Evolutionary conservation across 2,113 vertebrate genomes (phyloP), one percentile per base, ranked within the genome.

Genomic region (Daphoenositta chrysoptera): DNA sequence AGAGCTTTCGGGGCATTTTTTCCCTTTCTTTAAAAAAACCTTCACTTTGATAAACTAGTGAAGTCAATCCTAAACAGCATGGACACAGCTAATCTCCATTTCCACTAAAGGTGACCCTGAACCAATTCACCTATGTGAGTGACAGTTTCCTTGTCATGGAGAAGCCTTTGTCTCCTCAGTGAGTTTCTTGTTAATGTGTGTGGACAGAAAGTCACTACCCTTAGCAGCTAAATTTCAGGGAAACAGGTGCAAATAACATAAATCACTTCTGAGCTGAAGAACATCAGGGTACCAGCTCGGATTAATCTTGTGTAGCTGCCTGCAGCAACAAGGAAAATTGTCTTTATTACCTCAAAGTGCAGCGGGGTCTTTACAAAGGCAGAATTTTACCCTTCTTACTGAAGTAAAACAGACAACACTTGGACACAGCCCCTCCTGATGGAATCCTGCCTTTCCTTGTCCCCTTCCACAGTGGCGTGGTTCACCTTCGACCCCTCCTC

Each of bases 401-500:
- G 44, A 60, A 83, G 57, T 54, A 42, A 72, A 77, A 47, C 12
- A 6, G 39, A 27, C 1, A 7, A 16, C 40, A 4, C 47, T 42
- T 68, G 45, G 50, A 39, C 21, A 4, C 57, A 80, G 21, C 20
- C 31, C 3, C 1, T 90, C 91, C 51, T 87, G 48, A 28, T 18
- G 2, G 9, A 77, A 86, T 70, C 54, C 54, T 56, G 7, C 31
- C 42, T 70, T 90, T 78, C 56, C 33, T 83, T 39, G 96, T 90
- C 53, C 53, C 87, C n/a, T 72, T 96, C 44, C 71, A 24, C 98
- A 99, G 99, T 99, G 98, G 99, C 99, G 0, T 99, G 99, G 98
- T 99, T 99, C 98, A 98, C 98, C 81, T 99, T 99, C 13, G 99
- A 99, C 95, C 98, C 99, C 80, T 98, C 97, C 87, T 99, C 99